phyloP scores from a whole-genome alignment of 1,140 invertebrate species.

The Drosophila quadrilineata region DNA sequence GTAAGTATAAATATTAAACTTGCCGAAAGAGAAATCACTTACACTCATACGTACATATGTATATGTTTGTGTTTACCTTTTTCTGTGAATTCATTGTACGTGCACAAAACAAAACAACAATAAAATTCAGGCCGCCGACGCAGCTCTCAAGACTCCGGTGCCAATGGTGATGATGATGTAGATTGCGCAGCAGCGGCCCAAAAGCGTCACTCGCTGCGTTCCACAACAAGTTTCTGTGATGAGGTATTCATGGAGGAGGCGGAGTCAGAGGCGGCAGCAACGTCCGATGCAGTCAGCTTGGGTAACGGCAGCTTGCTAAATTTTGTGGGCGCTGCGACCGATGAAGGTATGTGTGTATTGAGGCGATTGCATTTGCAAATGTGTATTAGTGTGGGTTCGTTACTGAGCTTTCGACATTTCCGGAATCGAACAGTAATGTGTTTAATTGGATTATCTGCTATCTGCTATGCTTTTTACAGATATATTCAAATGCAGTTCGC shows the following conservation, averaged over 20 bases:
- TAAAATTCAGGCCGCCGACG: slow-evolving; percentile 54
- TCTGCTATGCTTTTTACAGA: slow-evolving; percentile 51
- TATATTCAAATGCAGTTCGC: slow-evolving; percentile 70
- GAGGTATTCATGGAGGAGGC: slow-evolving; percentile 67
- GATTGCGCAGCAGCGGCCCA: slow-evolving; percentile 41
- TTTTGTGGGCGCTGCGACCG: slow-evolving; percentile 31
- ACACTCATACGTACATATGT: background rate
- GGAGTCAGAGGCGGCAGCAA: slow-evolving; percentile 11
- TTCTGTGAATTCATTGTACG: slow-evolving; percentile 26
- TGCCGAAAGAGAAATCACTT: background rate
- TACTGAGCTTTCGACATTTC: slow-evolving; percentile 12
- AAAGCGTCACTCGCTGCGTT: slow-evolving; percentile 73
- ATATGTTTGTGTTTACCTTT: slow-evolving; percentile 27
- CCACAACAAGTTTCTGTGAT: slow-evolving; percentile 80
- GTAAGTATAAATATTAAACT: slow-evolving; percentile 45
- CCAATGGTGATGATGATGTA: slow-evolving; percentile 46
- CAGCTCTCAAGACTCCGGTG: slow-evolving; percentile 55
- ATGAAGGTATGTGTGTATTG: slow-evolving; percentile 76
- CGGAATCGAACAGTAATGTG: background rate
- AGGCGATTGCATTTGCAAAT: slow-evolving; percentile 6
- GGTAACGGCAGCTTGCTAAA: slow-evolving; percentile 45
- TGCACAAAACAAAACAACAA: background rate
- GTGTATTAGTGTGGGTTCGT: background rate
- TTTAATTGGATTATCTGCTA: slow-evolving; percentile 20
- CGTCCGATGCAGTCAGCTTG: slow-evolving; percentile 45